Conservation (phyloP, 2,113 vertebrate species). For the Tyrannus savana region DNA sequence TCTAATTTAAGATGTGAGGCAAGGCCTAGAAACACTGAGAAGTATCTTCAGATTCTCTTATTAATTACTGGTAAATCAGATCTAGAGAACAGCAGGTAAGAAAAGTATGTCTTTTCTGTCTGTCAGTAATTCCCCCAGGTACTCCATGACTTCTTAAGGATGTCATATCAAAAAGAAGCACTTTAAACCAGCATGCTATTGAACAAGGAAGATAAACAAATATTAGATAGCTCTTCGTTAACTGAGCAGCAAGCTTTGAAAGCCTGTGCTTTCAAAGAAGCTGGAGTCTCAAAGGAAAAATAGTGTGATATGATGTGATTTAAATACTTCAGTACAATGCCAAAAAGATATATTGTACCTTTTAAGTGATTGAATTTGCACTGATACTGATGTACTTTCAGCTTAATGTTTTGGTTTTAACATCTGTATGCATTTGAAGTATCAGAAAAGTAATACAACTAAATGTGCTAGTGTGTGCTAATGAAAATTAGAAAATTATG, state of each 20-base stretch:
- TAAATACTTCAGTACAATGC: background rate
- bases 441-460: background rate
- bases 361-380: background rate
- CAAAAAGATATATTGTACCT: background rate
- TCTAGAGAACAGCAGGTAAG: background rate
- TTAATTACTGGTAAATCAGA: background rate
- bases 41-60: background rate
- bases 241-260: background rate
- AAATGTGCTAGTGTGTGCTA: accelerated
- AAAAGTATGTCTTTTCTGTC: background rate
- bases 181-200: background rate
- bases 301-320: background rate
- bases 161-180: background rate
- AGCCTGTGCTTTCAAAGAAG: background rate
- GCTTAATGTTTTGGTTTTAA: background rate
- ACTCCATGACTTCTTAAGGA: background rate
- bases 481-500: background rate
- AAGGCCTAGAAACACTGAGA: background rate
- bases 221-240: background rate
- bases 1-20: background rate
- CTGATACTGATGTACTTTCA: background rate
- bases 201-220: background rate
- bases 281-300: background rate
- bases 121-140: background rate
- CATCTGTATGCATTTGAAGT: background rate